Evolutionary conservation across 2,888 invertebrate species (phyloP).

Genomic region (Octodonta nipae): DNA sequence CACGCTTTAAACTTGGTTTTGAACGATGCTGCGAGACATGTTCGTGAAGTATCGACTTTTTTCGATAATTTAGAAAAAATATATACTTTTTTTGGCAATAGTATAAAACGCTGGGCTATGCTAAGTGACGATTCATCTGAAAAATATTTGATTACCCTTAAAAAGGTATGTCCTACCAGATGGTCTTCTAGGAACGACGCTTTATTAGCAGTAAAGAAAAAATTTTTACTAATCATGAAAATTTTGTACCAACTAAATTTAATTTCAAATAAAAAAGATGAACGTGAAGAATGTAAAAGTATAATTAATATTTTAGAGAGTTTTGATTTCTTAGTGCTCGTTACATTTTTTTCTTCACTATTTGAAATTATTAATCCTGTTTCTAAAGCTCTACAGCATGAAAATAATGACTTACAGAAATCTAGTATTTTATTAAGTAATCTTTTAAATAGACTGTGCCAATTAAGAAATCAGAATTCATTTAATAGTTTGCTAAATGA

Average conservation of each 20-base stretch:
- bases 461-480: slow-evolving; percentile 11
- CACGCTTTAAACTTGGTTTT: slow-evolving; percentile 1
- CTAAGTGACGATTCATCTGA: slow-evolving; percentile 3
- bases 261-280: slow-evolving; percentile 7
- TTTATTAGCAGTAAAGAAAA: slow-evolving; percentile 2
- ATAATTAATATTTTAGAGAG: slow-evolving; percentile 13
- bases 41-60: no score
- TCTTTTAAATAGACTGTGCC: slow-evolving; percentile 13
- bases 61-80: slow-evolving; percentile 4
- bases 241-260: slow-evolving; percentile 4
- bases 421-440: slow-evolving; percentile 14
- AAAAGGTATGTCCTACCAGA: slow-evolving; percentile 6
- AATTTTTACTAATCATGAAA: slow-evolving; percentile 4
- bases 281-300: no score
- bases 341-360: slow-evolving; percentile 22
- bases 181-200: slow-evolving; percentile 6
- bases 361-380: slow-evolving; percentile 22
- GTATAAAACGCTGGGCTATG: slow-evolving; percentile 5
- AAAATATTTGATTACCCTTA: slow-evolving; percentile 4
- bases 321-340: slow-evolving; percentile 17
- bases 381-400: slow-evolving; percentile 14
- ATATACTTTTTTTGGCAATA: no score
- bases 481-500: slow-evolving; percentile 4
- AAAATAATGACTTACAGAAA: slow-evolving; percentile 16
- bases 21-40: no score